phyloP scores from a whole-genome alignment of 2,113 vertebrate species.

The Fregetta grallaria region DNA sequence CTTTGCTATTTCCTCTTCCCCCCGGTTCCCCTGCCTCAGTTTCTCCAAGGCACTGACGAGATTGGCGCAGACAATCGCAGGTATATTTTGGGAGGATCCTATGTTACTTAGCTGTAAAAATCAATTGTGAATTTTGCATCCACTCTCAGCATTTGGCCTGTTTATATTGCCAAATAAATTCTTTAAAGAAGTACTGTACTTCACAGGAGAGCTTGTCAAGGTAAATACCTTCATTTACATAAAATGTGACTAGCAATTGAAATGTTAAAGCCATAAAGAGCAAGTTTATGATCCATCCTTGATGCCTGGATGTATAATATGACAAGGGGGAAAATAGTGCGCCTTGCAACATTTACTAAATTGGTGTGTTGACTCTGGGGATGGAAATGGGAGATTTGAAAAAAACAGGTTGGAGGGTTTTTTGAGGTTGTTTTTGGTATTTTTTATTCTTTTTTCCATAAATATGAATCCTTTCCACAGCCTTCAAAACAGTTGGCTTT shows the following conservation, averaged over 20 bases:
- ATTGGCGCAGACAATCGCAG: background rate
- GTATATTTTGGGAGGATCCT: slow-evolving; percentile 10
- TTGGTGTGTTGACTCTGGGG: slow-evolving; percentile 23
- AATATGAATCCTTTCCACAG: background rate
- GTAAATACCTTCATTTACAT: slow-evolving; percentile 70
- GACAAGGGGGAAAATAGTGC: slow-evolving; percentile 45
- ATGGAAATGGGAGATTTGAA: slow-evolving; percentile 19
- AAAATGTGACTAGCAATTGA: slow-evolving; percentile 69
- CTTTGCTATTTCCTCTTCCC: background rate
- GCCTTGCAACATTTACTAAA: slow-evolving; percentile 67
- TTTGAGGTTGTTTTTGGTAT: background rate
- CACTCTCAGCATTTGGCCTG: slow-evolving; percentile 46
- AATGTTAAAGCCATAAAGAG: slow-evolving; percentile 72
- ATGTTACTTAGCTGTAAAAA: background rate
- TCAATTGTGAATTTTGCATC: slow-evolving; percentile 1
- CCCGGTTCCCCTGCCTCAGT: background rate
- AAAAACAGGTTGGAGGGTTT: background rate
- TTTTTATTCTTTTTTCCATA: background rate
- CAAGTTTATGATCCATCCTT: slow-evolving; percentile 72
- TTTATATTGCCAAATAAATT: slow-evolving; percentile 61
- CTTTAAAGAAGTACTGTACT: slow-evolving; percentile 68
- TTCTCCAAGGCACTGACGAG: background rate
- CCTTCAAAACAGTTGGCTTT: background rate
- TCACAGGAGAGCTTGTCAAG: slow-evolving; percentile 70
- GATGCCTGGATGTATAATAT: slow-evolving; percentile 68